phyloP scores from a whole-genome alignment of 2,888 invertebrate species.

The Leucophenga maculata region DNA sequence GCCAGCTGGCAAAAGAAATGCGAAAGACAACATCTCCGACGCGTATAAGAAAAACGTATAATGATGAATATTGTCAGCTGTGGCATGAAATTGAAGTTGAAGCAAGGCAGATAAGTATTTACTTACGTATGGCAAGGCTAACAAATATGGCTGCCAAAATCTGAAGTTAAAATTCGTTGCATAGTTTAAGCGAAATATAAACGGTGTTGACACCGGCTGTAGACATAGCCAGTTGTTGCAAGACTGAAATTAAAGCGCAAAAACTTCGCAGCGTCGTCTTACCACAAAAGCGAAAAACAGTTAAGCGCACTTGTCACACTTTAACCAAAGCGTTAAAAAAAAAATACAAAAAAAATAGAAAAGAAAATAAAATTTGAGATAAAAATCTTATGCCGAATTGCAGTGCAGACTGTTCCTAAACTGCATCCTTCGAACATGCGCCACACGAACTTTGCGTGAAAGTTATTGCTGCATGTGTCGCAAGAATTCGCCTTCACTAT shows the following conservation, averaged over 20 bases:
- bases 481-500: conserved; percentile 6
- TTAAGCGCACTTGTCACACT: conserved; percentile 25
- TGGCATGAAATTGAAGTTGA: no score
- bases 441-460: conserved; percentile 17
- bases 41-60: background rate
- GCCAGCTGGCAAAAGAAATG: conserved; percentile 1
- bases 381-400: conserved; percentile 17
- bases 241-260: background rate
- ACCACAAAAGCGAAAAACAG: conserved; percentile 17
- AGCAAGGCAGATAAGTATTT: no score
- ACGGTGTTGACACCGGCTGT: background rate
- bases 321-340: conserved; percentile 1
- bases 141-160: conserved; percentile 11
- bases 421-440: background rate
- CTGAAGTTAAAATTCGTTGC: conserved; percentile 1
- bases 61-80: conserved; percentile 15
- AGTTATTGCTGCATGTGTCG: conserved; percentile 26
- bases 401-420: conserved; percentile 13
- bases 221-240: background rate
- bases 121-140: no score
- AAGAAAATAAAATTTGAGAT: background rate
- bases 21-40: no score
- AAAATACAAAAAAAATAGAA: background rate
- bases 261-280: conserved; percentile 1
- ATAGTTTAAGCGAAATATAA: no score